Base-by-base conservation (phyloP, 2,113 vertebrate species). In the Hepsetus odoe region DNA sequence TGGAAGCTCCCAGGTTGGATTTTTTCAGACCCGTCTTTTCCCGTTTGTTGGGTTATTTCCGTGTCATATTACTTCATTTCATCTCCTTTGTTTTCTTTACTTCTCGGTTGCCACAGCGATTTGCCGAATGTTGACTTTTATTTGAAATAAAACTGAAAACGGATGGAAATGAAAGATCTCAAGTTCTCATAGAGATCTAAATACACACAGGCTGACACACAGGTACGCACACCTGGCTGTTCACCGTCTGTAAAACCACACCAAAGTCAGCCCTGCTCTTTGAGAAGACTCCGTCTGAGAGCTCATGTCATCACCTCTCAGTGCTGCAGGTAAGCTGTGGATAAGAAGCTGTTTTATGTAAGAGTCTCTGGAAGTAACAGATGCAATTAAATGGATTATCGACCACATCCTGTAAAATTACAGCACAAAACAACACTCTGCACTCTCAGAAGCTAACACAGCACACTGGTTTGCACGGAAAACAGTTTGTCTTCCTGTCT, bases 311-410 rank as follows among this genome's bases (percentile, higher is more conserved):
- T 68, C 49, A 53, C 71, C 80, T 79, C 49, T 58, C 66, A 16
- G 51, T 72, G 76, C 73, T 72, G 22, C 83, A 85, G 83, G 83
- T 85, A 85, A 85, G 66, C 77, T 74, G 22, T 2, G 70, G 80
- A 85, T 85, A 82, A 82, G 80, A 64, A 74, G 61, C 71, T 58
- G 51, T 72, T 80, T 80, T 73, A 83, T 79, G 73, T 71, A 75
- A 69, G 73, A 71, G 73, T 59, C 72, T 70, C 58, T 77, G 62
- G 64, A 68, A 74, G 64, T 55, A 77, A 65, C 78, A 40, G 64
- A 70, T 68, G 68, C 82, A 64, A 83, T 77, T 80, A 83, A 72
- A 80, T 62, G 67, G 69, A 46, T 83, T 77, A 67, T 74, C 62
- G 38, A 72, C 49, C 74, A 83, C 82, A 83, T 83, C 82, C 82